These are phyloP conservation scores for Poicephalus gulielmi DNA, from an alignment of 2,113 vertebrate species.

Conservation along the genomic window DNA sequence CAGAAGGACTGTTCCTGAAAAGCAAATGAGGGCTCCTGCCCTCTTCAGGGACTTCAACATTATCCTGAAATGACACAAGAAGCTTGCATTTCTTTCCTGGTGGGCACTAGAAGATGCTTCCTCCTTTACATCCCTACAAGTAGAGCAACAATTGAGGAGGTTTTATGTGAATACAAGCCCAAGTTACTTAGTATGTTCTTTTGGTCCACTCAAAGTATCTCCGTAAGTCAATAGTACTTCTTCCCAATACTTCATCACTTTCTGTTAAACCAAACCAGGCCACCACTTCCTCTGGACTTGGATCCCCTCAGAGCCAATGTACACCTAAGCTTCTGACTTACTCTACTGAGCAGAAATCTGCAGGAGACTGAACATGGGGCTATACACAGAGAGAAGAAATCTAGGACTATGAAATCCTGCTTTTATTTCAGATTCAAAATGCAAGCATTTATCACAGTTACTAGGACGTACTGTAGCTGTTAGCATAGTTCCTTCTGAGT, in stretches of 20 bases:
- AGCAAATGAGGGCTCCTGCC: not conserved
- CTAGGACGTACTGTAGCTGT: not conserved
- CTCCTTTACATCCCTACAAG: not conserved
- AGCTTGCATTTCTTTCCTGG: accelerated
- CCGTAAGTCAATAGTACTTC: not conserved
- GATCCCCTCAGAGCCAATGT: not conserved
- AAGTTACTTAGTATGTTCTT: not conserved
- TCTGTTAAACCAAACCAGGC: not conserved
- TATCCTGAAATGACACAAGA: not conserved
- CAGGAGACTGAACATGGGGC: not conserved
- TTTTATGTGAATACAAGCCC: not conserved
- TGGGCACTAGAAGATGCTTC: not conserved
- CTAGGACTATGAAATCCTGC: not conserved
- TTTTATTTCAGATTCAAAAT: not conserved
- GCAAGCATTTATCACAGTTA: not conserved
- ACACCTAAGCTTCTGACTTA: not conserved
- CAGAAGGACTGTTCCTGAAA: not conserved
- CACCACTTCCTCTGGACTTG: not conserved
- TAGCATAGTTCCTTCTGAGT: not conserved
- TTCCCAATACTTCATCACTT: not conserved
- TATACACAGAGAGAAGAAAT: not conserved
- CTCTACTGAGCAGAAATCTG: not conserved
- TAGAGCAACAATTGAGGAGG: not conserved
- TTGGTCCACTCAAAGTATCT: not conserved
- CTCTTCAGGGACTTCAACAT: not conserved